These are phyloP conservation scores for Yponomeuta malinellus DNA, from an alignment of 2,888 invertebrate species.

Conservation along the genomic window DNA sequence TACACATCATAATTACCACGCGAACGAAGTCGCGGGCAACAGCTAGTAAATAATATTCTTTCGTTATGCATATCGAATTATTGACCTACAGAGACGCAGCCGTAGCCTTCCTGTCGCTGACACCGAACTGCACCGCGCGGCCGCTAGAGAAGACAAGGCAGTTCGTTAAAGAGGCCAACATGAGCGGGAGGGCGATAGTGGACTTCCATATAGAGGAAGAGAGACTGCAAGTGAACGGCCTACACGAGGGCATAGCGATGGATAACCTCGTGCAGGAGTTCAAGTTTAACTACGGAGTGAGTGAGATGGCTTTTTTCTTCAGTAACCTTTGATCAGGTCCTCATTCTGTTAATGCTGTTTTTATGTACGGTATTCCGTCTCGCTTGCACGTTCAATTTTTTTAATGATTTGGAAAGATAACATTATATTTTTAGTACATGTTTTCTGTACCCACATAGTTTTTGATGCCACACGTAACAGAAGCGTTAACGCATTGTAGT, in stretches of 20 bases:
- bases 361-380: no score
- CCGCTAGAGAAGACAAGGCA: constrained; percentile 50
- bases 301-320: constrained; percentile 22
- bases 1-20: no score
- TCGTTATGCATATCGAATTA: not conserved
- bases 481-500: no score
- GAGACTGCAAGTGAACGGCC: constrained; percentile 44
- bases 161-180: constrained; percentile 57
- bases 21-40: no score
- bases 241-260: constrained; percentile 59
- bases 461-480: no score
- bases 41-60: no score
- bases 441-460: no score
- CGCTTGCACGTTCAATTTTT: no score
- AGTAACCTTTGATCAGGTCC: no score
- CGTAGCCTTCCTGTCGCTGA: constrained; percentile 48
- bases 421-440: no score
- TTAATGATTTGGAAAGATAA: no score
- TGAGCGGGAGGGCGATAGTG: constrained; percentile 48
- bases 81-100: constrained; percentile 46
- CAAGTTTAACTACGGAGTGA: constrained; percentile 64
- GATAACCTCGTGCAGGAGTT: constrained; percentile 58
- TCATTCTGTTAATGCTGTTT: no score
- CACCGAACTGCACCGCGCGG: constrained; percentile 79
- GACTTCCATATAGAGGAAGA: constrained; percentile 46